Conservation (phyloP, 2,888 invertebrate genomes). For the Chironomus tentans region DNA sequence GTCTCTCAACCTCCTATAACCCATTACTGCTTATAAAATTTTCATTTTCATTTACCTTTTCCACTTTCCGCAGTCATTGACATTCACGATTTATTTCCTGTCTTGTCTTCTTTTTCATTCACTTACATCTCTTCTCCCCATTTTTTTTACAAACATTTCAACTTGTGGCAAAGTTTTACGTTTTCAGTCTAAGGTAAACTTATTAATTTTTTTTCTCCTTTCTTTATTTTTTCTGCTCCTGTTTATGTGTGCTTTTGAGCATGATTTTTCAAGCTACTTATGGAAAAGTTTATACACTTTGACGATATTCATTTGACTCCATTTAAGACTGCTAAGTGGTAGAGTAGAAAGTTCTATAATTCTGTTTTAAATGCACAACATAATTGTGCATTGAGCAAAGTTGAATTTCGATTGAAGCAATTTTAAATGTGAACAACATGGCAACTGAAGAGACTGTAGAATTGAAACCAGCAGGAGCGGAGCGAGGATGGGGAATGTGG, state of each 20-base stretch:
- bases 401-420: too few species aligned
- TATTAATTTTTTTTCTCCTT: background rate
- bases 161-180: background rate
- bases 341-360: too few species aligned
- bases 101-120: background rate
- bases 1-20: background rate
- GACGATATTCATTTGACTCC: too few species aligned
- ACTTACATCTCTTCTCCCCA: background rate
- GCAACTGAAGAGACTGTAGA: too few species aligned
- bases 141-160: background rate
- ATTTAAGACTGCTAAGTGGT: too few species aligned
- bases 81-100: conserved; percentile 16
- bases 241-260: background rate
- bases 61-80: conserved; percentile 4
- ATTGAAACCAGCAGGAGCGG: too few species aligned
- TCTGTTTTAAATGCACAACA: too few species aligned
- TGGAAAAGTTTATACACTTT: background rate
- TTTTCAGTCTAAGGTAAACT: background rate
- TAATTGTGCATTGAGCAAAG: too few species aligned
- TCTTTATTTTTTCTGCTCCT: too few species aligned
- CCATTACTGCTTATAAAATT: background rate
- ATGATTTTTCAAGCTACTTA: background rate
- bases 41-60: background rate
- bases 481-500: too few species aligned
- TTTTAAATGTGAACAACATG: too few species aligned